A percentile compares a stretch with the other conserved stretches of the same genome.
Evolutionary conservation across 2,797 vertebrate genomes (phyloP).

Genomic region (Ataeniobius toweri): DNA sequence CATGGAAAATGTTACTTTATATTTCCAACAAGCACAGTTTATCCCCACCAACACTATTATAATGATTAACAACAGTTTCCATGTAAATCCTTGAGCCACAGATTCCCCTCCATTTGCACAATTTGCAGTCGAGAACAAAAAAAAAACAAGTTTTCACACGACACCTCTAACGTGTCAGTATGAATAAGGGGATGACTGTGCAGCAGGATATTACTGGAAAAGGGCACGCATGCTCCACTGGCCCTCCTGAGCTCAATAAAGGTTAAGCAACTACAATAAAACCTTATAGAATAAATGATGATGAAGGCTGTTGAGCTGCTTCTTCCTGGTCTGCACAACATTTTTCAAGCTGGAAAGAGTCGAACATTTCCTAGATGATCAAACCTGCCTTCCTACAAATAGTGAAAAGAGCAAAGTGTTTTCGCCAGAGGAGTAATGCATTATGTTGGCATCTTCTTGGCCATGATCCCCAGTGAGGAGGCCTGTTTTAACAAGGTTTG

Average conservation of each 20-base stretch:
- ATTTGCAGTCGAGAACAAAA: conserved; percentile 1
- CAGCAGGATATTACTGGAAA: conserved; percentile 22
- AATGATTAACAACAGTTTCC: not conserved
- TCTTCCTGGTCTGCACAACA: conserved; percentile 8
- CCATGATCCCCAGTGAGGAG: conserved; percentile 43
- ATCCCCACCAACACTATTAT: not conserved
- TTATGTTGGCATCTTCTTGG: conserved; percentile 53
- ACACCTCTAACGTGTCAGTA: conserved; percentile 6
- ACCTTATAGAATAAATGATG: conserved; percentile 8
- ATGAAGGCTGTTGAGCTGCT: not conserved
- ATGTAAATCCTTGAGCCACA: not conserved
- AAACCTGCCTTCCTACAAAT: conserved; percentile 18
- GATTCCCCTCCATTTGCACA: not conserved
- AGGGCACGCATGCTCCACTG: not conserved
- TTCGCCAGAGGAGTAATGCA: conserved; percentile 42
- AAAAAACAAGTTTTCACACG: not conserved
- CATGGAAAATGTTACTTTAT: not conserved
- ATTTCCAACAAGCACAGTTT: not conserved
- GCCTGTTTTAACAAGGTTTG: conserved; percentile 69
- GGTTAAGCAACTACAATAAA: conserved; percentile 34
- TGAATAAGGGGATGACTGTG: conserved; percentile 12
- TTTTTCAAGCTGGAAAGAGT: conserved; percentile 14
- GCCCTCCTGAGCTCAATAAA: conserved; percentile 13
- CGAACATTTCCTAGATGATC: conserved; percentile 21
- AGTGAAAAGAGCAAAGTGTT: conserved; percentile 23